A percentile compares a stretch with the other conserved stretches of the same genome.
Conservation (phyloP, 2,797 vertebrate species). For the Prionace glauca region DNA sequence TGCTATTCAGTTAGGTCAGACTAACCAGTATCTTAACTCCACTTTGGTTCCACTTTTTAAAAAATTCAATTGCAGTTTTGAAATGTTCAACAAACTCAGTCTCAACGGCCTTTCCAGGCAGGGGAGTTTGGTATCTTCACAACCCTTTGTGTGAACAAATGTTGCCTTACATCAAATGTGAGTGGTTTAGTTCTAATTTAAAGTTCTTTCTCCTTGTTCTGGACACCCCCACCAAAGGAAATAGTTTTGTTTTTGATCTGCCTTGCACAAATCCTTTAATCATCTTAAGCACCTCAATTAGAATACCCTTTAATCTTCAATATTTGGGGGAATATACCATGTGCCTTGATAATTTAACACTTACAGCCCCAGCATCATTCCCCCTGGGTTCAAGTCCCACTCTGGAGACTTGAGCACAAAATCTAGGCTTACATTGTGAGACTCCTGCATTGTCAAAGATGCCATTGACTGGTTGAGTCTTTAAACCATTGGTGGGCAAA, state of each 20-base stretch:
- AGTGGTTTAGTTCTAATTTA: neutral
- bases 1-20: neutral
- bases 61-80: neutral
- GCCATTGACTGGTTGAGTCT: neutral
- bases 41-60: neutral
- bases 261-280: neutral
- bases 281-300: neutral
- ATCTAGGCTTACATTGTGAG: neutral
- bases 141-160: neutral
- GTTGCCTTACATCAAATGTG: neutral
- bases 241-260: neutral
- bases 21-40: neutral
- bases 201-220: neutral
- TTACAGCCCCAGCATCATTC: neutral
- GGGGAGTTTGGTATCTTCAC: neutral
- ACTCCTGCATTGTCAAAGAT: too few species aligned
- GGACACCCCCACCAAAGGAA: neutral
- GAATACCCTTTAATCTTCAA: neutral
- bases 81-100: neutral
- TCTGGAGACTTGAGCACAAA: neutral
- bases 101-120: neutral
- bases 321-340: neutral
- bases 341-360: neutral
- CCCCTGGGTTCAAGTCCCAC: neutral
- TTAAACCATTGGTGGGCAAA: neutral